A percentile compares a stretch with the other conserved stretches of the same genome.
Evolutionary conservation across 1,140 invertebrate species (phyloP).

Genomic region (Pomacea maculata): DNA sequence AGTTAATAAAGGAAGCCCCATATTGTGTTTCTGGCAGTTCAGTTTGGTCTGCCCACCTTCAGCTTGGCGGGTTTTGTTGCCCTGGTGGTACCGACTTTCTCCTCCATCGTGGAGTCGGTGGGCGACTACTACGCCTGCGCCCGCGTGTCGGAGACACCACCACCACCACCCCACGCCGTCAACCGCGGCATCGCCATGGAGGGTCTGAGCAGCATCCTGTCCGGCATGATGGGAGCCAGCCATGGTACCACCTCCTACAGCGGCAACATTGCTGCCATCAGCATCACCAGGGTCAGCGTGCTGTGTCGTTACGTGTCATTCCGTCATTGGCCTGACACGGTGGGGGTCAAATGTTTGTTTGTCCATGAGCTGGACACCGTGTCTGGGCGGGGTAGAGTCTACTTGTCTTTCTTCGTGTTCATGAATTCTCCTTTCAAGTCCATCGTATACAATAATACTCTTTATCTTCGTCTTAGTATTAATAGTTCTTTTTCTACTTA

Average conservation of each 20-base stretch:
- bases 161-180: constrained; percentile 63
- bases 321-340: no score
- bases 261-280: constrained; percentile 45
- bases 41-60: constrained; percentile 59
- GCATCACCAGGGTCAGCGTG: constrained; percentile 41
- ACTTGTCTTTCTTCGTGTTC: background rate
- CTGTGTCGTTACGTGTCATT: background rate
- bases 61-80: constrained; percentile 55
- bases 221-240: constrained; percentile 80
- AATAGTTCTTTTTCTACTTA: background rate
- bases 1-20: no score
- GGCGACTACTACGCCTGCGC: constrained; percentile 65
- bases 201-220: constrained; percentile 81
- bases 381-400: background rate
- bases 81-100: constrained; percentile 60
- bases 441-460: background rate
- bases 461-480: background rate
- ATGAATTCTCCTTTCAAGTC: background rate
- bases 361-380: no score
- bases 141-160: constrained; percentile 50
- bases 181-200: constrained; percentile 82
- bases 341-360: no score
- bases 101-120: constrained; percentile 63
- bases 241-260: constrained; percentile 86
- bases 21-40: constrained; percentile 38